A percentile compares a stretch with the other conserved stretches of the same genome.
Conservation (phyloP, 92 coral and sea anemone species). For the Umimayanthus kanabou region DNA sequence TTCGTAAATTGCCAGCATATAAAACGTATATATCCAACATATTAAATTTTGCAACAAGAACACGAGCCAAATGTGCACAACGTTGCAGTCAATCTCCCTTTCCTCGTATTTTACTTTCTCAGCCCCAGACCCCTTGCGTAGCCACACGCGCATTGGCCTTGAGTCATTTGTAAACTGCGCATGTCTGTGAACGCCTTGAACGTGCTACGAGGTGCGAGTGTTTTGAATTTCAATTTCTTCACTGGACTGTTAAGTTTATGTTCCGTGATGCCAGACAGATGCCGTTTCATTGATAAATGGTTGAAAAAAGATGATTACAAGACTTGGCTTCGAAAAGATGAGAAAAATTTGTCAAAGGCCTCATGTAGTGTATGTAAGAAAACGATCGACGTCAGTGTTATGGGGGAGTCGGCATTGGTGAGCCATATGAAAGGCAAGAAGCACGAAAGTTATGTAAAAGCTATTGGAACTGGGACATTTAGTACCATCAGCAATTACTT, state of each 20-base stretch:
- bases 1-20: not conserved
- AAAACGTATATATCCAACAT: not conserved
- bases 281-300: conserved; percentile 28
- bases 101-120: conserved; percentile 11
- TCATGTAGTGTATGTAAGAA: too few relatives aligned
- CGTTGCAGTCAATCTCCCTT: conserved; percentile 14
- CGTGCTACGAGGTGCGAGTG: not conserved
- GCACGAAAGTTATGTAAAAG: conserved; percentile 35
- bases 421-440: conserved; percentile 54
- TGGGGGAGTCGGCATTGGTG: conserved; percentile 45
- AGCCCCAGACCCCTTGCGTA: conserved; percentile 15
- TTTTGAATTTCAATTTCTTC: not conserved
- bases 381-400: conserved; percentile 8
- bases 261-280: conserved; percentile 36
- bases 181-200: too few relatives aligned
- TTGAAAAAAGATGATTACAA: conserved; percentile 45
- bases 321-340: conserved; percentile 30
- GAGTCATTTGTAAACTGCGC: conserved; percentile 41
- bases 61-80: not conserved
- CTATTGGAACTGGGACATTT: conserved; percentile 31
- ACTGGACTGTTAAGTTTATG: too few relatives aligned
- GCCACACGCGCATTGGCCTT: conserved; percentile 5
- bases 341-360: conserved; percentile 9
- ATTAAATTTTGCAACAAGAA: not conserved
- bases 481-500: conserved; percentile 10